Evolutionary conservation across 2,797 vertebrate genomes (phyloP), one percentile per base, ranked within the genome.

Genomic region (Rhyacichthys aspro): DNA sequence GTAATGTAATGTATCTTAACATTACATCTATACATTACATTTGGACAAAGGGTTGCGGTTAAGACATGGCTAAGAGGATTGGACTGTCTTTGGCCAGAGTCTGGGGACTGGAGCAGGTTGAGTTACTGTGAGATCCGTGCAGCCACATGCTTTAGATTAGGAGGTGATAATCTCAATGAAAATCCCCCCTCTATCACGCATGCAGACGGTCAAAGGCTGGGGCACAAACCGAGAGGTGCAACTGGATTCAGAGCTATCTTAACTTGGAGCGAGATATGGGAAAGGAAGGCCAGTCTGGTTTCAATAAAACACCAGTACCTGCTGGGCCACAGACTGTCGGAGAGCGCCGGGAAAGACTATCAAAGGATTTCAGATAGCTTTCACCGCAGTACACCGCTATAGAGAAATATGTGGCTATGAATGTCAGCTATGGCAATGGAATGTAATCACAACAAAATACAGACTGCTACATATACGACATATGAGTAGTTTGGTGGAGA

Each of bases 141-240:
- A 66, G 55, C 72, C 92, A 93, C 88, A 92, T 91, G 90, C 78
- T 90, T 88, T 81, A 90, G 91, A 94, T 94, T 94, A 93, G 85
- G 87, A 93, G 82, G 84, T 60, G 41, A 79, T 93, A 91, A 94
- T 92, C 88, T 78, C 80, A 78, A 82, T 78, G 75, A 82, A 84
- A 87, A 86, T 63, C 77, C 79, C 64, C 55, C 73, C 83, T 59
- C 72, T 88, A 83, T 86, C 62, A 18, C 69, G 67, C 84, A 81
- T 72, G 74, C 52, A 68, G 83, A 91, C 83, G 67, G 70, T 65
- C 76, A 67, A 75, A 79, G 58, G 67, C 66, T 67, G 66, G 34
- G 67, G 65, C 53, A 54, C 54, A 86, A 79, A 76, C 78, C 63
- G 52, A 67, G 76, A 85, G 86, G 82, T 83, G 88, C 60, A 84